Evolutionary conservation across 2,888 invertebrate genomes (phyloP).

Genomic region (Pristionchus mayeri): DNA sequence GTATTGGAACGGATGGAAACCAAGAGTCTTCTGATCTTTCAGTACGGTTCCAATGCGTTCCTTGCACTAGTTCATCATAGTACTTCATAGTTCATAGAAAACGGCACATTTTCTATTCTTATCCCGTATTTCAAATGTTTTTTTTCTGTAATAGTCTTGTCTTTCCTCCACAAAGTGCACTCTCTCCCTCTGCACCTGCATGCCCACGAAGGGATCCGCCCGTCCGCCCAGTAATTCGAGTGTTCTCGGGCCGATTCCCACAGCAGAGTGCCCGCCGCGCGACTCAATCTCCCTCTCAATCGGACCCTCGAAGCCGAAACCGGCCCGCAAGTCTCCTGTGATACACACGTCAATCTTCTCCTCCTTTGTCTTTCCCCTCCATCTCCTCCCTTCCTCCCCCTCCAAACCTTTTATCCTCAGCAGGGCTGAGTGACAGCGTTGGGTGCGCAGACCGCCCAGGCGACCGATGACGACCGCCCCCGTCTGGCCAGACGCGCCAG

Average conservation of each 20-base stretch:
- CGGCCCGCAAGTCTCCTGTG: slow-evolving; percentile 37
- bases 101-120: no score
- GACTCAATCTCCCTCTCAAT: slow-evolving; percentile 21
- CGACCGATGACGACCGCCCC: slow-evolving; percentile 47
- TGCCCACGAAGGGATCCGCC: slow-evolving; percentile 41
- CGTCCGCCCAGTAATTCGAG: slow-evolving; percentile 40
- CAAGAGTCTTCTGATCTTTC: no score
- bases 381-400: neutral
- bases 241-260: neutral
- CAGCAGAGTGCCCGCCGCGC: slow-evolving; percentile 44
- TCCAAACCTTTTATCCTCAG: slow-evolving; percentile 32
- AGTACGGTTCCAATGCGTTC: no score
- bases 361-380: neutral
- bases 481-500: neutral
- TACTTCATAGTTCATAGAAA: no score
- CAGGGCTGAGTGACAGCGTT: slow-evolving; percentile 45
- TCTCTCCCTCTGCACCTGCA: slow-evolving; percentile 14
- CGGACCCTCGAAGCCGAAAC: slow-evolving; percentile 30
- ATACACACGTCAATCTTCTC: slow-evolving; percentile 3
- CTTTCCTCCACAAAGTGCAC: neutral
- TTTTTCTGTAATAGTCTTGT: neutral
- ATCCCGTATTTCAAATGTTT: no score
- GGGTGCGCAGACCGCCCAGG: slow-evolving; percentile 48
- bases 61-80: no score
- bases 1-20: no score